phyloP scores from a whole-genome alignment of 2,888 invertebrate species.

The Philonicus albiceps region DNA sequence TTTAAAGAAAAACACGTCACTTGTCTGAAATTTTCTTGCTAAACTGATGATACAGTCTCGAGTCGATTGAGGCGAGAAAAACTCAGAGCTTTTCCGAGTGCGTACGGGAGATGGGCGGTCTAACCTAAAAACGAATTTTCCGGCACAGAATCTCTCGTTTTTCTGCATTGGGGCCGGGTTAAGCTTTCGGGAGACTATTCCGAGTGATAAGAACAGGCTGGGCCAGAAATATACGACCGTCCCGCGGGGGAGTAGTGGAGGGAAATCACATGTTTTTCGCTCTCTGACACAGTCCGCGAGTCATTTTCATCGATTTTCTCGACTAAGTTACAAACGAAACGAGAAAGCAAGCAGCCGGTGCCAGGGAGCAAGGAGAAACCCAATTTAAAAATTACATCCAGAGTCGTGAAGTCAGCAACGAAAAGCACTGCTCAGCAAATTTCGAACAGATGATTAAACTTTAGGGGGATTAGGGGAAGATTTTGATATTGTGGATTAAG shows the following conservation, averaged over 20 bases:
- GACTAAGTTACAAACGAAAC: not conserved
- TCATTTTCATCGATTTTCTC: slow-evolving; percentile 28
- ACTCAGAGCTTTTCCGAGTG: not conserved
- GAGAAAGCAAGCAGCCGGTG: not conserved
- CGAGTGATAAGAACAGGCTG: not conserved
- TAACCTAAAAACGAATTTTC: slow-evolving; percentile 37
- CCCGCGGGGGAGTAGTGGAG: not conserved
- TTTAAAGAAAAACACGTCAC: slow-evolving; percentile 34
- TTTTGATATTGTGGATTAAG: not conserved
- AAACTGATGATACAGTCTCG: not conserved
- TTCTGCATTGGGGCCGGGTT: not conserved
- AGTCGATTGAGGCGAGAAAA: not conserved
- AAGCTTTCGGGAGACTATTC: not conserved
- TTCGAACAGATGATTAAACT: not conserved
- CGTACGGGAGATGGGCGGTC: not conserved
- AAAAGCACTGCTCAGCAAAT: not conserved
- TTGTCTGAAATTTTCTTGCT: slow-evolving; percentile 19
- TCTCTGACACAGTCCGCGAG: not conserved
- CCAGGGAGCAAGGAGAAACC: not conserved
- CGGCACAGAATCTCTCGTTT: slow-evolving; percentile 6
- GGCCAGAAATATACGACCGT: not conserved
- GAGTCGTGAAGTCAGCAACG: not conserved
- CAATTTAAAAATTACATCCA: not conserved
- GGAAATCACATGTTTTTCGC: slow-evolving; percentile 35
- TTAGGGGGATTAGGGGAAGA: not conserved